phyloP scores from a whole-genome alignment of 2,888 invertebrate species.

The Latheticus oryzae region DNA sequence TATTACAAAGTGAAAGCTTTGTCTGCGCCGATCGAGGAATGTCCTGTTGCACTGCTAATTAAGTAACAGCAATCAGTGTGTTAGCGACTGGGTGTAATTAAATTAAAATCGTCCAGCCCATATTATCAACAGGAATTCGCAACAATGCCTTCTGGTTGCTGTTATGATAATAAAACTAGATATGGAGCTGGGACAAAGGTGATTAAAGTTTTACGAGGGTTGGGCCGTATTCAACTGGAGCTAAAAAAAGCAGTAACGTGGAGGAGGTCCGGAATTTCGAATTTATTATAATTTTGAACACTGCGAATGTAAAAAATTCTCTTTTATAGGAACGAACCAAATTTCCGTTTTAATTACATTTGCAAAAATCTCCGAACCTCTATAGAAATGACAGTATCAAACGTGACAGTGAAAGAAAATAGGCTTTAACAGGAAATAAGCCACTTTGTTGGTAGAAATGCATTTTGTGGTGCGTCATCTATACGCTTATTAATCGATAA shows the following conservation, averaged over 20 bases:
- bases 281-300: constrained; percentile 4
- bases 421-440: constrained; percentile 3
- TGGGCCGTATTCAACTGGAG: background rate
- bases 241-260: no score
- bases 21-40: constrained; percentile 3
- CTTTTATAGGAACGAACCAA: constrained; percentile 2
- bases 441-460: no score
- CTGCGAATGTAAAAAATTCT: no score
- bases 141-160: background rate
- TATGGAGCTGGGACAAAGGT: constrained; percentile 10
- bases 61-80: constrained; percentile 27
- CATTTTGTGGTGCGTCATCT: constrained; percentile 5
- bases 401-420: constrained; percentile 3
- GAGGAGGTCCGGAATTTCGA: background rate
- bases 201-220: constrained; percentile 32
- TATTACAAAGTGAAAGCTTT: no score
- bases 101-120: constrained; percentile 20
- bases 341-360: constrained; percentile 8
- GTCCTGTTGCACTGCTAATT: constrained; percentile 28
- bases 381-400: constrained; percentile 4
- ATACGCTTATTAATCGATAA: constrained; percentile 11
- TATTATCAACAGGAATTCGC: constrained; percentile 8
- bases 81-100: constrained; percentile 28
- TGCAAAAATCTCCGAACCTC: constrained; percentile 8
- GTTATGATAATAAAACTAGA: constrained; percentile 30